Percentiles rank a stretch among this genome's conserved stretches.
phyloP scores from a whole-genome alignment of 2,113 vertebrate species.

The rabbit (Oryctolagus cuniculus) region DNA sequence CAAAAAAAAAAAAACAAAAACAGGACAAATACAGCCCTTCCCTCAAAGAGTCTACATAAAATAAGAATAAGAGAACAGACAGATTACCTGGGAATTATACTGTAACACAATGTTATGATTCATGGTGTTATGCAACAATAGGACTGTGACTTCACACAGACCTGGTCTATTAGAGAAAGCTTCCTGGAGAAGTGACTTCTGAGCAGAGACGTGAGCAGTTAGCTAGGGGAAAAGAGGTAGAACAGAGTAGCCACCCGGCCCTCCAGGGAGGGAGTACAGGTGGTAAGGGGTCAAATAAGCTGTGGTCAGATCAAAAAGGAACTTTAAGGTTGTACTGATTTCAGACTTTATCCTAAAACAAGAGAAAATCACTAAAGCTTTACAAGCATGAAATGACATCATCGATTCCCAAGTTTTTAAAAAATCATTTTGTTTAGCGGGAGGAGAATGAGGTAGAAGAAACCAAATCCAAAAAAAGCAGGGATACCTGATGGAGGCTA shows the following conservation, averaged over 20 bases:
- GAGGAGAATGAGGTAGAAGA: background rate
- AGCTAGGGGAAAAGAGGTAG: background rate
- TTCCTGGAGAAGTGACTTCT: conserved; percentile 3
- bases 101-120: background rate
- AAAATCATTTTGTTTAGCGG: background rate
- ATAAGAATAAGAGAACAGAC: background rate
- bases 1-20: too few relatives aligned
- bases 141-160: background rate
- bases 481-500: background rate
- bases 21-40: background rate
- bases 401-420: background rate
- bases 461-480: background rate
- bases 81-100: background rate
- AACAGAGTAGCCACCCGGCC: too few relatives aligned
- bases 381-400: conserved; percentile 1
- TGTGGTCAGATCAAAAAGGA: background rate
- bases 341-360: conserved; percentile 15
- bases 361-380: background rate
- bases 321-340: background rate
- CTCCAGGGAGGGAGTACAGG: background rate
- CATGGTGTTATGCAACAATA: background rate
- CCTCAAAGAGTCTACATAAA: background rate
- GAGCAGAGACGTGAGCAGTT: background rate
- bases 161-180: background rate
- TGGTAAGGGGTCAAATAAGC: background rate